phyloP scores from a whole-genome alignment of 37 sponge, comb jelly and placozoan genomes.

The Theonella swinhoei region DNA sequence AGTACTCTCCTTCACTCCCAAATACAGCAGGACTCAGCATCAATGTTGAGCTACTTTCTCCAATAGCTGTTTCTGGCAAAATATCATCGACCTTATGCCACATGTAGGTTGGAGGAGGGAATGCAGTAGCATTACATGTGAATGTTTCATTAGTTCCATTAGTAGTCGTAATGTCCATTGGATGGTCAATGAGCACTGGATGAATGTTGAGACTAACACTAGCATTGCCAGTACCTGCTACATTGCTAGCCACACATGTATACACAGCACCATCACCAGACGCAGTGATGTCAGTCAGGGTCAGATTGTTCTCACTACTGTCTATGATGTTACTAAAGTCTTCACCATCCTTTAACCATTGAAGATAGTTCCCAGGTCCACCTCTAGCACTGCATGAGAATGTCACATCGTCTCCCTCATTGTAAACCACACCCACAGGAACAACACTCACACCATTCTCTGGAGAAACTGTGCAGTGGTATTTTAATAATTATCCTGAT shows the following conservation, averaged over 20 bases:
- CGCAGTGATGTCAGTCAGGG: background rate
- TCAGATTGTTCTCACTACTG: background rate
- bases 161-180: background rate
- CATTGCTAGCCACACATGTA: conserved; percentile 16
- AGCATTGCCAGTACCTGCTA: conserved; percentile 1
- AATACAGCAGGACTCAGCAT: background rate
- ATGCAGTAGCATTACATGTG: background rate
- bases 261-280: background rate
- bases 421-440: background rate
- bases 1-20: background rate
- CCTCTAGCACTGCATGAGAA: background rate
- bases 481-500: background rate
- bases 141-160: conserved; percentile 2
- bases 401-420: background rate
- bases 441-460: background rate
- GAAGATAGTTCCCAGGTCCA: background rate
- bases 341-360: conserved; percentile 7
- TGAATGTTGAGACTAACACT: background rate
- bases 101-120: background rate
- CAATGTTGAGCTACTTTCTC: background rate
- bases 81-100: background rate
- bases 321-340: background rate
- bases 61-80: background rate
- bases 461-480: conserved; percentile 13
- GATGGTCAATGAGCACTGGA: background rate